Percentiles rank a stretch among this genome's conserved stretches.
These are phyloP conservation scores for Phodopus roborovskii DNA, from an alignment of 2,113 vertebrate species.

Conservation along the genomic window DNA sequence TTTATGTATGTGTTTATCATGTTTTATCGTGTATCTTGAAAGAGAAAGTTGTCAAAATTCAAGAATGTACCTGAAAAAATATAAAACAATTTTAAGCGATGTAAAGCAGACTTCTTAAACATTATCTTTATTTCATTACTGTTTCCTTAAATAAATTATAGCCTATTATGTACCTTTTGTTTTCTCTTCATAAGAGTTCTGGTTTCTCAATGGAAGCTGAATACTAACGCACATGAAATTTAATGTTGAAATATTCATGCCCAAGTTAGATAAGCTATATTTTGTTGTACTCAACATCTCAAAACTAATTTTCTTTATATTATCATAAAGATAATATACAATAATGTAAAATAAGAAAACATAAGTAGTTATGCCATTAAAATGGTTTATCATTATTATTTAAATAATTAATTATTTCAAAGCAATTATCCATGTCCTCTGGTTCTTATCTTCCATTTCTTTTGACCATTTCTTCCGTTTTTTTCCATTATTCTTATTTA, in stretches of 20 bases:
- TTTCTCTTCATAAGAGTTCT: not conserved
- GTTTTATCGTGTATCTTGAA: not conserved
- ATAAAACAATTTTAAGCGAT: not conserved
- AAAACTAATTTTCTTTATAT: not conserved
- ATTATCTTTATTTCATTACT: not conserved
- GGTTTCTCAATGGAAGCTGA: not conserved
- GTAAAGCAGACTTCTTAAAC: not conserved
- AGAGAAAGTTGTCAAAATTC: not conserved
- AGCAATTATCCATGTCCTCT: not conserved
- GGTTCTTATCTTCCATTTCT: not conserved
- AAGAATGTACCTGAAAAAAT: not conserved
- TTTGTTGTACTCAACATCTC: not conserved
- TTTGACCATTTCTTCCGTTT: not conserved
- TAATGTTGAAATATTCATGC: not conserved
- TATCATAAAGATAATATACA: not conserved
- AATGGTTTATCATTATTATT: not conserved
- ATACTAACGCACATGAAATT: not conserved
- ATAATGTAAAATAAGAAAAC: not conserved
- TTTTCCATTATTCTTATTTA: not conserved
- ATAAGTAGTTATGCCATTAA: not conserved
- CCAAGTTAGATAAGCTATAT: not conserved
- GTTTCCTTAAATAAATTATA: not conserved
- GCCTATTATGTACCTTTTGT: not conserved
- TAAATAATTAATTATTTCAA: not conserved
- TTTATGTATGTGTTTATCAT: not conserved